Conservation (phyloP, 2,797 vertebrate genomes). For the Lagodon rhomboides region DNA sequence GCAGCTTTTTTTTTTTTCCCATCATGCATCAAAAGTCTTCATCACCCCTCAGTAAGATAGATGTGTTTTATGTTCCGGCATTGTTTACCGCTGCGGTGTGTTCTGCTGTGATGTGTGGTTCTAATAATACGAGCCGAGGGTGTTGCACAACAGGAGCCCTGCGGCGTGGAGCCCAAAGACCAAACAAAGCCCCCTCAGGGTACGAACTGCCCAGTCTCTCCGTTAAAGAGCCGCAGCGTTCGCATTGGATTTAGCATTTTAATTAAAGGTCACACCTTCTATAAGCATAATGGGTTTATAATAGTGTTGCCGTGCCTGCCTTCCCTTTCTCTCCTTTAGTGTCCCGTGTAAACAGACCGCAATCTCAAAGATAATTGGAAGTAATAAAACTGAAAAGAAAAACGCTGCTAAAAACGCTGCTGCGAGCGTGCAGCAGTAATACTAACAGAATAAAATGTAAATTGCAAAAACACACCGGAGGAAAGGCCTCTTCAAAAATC, state of each 20-base stretch:
- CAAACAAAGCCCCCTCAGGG: conserved; percentile 49
- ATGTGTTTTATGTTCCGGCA: conserved; percentile 24
- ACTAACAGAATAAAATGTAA: neutral
- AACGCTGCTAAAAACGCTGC: too few species aligned
- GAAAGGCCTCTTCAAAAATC: too few species aligned
- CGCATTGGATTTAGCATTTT: conserved; percentile 49
- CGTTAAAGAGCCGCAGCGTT: conserved; percentile 29
- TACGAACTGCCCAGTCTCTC: conserved; percentile 26
- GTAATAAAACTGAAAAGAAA: conserved; percentile 22
- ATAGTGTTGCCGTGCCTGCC: conserved; percentile 23
- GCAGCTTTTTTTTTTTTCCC: conserved; percentile 9
- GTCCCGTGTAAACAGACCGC: conserved; percentile 24
- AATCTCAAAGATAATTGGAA: conserved; percentile 46
- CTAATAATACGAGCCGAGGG: conserved; percentile 54
- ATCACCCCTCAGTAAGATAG: conserved; percentile 29
- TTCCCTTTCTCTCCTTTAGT: conserved; percentile 37
- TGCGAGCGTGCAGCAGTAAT: neutral
- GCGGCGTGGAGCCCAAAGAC: conserved; percentile 47
- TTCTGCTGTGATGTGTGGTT: conserved; percentile 53
- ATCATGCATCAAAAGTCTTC: conserved; percentile 27
- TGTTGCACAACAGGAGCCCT: conserved; percentile 54
- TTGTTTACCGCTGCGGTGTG: conserved; percentile 20
- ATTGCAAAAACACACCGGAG: neutral
- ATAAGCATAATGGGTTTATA: conserved; percentile 55
- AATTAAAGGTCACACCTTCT: conserved; percentile 64